phyloP scores from a whole-genome alignment of 2,888 invertebrate genomes.

The Luperina testacea region DNA sequence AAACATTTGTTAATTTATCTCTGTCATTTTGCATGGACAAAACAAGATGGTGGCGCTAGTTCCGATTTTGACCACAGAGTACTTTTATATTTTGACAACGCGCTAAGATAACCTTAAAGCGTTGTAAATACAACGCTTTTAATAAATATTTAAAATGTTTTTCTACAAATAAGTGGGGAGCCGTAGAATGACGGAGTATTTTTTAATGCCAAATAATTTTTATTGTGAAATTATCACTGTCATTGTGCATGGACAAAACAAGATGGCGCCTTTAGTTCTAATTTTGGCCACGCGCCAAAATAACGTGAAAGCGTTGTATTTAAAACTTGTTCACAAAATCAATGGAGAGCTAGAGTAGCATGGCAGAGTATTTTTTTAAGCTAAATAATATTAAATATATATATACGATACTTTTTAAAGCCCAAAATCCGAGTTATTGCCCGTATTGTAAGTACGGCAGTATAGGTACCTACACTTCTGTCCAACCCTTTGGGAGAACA shows the following conservation, averaged over 20 bases:
- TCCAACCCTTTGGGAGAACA: not conserved
- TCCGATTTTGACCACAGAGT: too few relatives aligned
- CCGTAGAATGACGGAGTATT: not conserved
- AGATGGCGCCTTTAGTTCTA: too few relatives aligned
- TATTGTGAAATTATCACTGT: not conserved
- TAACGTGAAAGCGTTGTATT: not conserved
- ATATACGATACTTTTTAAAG: too few relatives aligned
- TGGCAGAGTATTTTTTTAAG: not conserved
- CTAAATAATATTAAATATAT: not conserved
- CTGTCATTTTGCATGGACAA: too few relatives aligned
- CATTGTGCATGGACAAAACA: too few relatives aligned
- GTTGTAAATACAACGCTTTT: not conserved
- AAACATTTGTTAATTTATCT: not conserved
- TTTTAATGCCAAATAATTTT: not conserved
- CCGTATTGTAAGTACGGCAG: too few relatives aligned
- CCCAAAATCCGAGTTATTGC: too few relatives aligned
- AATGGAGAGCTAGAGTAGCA: not conserved
- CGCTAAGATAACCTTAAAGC: not conserved
- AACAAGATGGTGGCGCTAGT: too few relatives aligned
- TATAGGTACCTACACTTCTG: too few relatives aligned
- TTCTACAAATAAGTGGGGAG: not conserved
- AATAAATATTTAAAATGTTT: not conserved
- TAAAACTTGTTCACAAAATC: not conserved
- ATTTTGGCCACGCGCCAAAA: not conserved
- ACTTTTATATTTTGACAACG: too few relatives aligned